Evolutionary conservation across 1,140 invertebrate species (phyloP).

Genomic region (Meteorus sp.): DNA sequence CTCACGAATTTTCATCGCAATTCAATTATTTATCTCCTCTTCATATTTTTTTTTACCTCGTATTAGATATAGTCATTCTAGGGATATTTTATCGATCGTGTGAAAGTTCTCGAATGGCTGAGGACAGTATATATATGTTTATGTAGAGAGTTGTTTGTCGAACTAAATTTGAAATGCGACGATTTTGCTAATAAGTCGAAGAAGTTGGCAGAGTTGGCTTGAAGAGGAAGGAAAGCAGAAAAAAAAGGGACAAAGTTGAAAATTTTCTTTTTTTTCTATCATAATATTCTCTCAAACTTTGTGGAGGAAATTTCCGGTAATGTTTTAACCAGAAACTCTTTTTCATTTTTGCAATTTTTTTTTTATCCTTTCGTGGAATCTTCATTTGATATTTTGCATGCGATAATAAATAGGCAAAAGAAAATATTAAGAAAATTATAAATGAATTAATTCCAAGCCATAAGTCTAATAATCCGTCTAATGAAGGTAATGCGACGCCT

Average conservation of each 20-base stretch:
- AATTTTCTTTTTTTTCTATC: not conserved
- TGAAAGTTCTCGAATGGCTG: too few relatives aligned
- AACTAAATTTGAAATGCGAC: not conserved
- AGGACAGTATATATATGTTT: too few relatives aligned
- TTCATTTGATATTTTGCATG: too few relatives aligned
- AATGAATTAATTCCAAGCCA: not conserved
- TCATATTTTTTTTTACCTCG: conserved; percentile 30
- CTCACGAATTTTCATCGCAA: too few relatives aligned
- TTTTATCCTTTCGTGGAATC: too few relatives aligned
- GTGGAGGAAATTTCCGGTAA: too few relatives aligned
- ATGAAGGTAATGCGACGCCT: conserved; percentile 14
- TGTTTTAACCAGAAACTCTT: too few relatives aligned
- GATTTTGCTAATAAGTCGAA: not conserved
- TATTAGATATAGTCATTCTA: too few relatives aligned
- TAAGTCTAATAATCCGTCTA: conserved; percentile 13
- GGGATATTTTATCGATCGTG: too few relatives aligned
- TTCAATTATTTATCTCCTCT: conserved; percentile 25
- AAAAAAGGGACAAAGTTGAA: not conserved
- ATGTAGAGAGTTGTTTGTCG: too few relatives aligned
- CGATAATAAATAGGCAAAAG: not conserved
- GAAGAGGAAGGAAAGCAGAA: not conserved
- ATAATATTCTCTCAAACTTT: too few relatives aligned
- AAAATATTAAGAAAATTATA: not conserved
- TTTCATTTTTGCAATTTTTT: too few relatives aligned
- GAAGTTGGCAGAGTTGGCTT: not conserved